Evolutionary conservation across 2,113 vertebrate genomes (phyloP).

Genomic region (Embiotoca jacksoni): DNA sequence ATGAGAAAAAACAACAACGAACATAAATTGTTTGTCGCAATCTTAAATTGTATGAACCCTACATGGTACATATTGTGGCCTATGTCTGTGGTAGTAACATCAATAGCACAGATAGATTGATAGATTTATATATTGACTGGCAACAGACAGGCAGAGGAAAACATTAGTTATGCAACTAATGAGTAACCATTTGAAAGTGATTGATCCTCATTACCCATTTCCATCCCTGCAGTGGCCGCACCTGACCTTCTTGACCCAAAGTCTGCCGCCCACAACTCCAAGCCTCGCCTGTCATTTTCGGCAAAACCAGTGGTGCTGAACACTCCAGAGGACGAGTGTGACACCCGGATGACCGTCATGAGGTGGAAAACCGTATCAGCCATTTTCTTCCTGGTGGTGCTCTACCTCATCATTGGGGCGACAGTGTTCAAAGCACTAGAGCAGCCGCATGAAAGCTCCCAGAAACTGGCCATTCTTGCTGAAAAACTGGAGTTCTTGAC

Average conservation of each 20-base stretch:
- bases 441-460: constrained; percentile 92
- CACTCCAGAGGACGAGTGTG: constrained; percentile 88
- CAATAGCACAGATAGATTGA: no score
- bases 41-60: no score
- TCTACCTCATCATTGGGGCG: constrained; percentile 96
- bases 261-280: constrained; percentile 94
- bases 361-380: constrained; percentile 99
- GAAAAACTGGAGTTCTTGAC: constrained; percentile 93
- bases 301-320: constrained; percentile 90
- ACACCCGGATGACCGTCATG: constrained; percentile 93
- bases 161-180: not conserved
- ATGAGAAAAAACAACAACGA: no score
- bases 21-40: no score
- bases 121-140: no score
- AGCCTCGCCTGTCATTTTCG: constrained; percentile 96
- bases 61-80: no score
- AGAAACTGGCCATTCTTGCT: constrained; percentile 91
- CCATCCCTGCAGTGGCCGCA: constrained; percentile 91
- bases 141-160: no score
- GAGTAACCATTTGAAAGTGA: not conserved
- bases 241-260: constrained; percentile 98
- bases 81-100: no score
- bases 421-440: constrained; percentile 96
- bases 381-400: constrained; percentile 96
- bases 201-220: constrained; percentile 4